These are phyloP conservation scores for Protobothrops mucrosquamatus DNA, from an alignment of 2,113 vertebrate genomes.

Conservation along the genomic window DNA sequence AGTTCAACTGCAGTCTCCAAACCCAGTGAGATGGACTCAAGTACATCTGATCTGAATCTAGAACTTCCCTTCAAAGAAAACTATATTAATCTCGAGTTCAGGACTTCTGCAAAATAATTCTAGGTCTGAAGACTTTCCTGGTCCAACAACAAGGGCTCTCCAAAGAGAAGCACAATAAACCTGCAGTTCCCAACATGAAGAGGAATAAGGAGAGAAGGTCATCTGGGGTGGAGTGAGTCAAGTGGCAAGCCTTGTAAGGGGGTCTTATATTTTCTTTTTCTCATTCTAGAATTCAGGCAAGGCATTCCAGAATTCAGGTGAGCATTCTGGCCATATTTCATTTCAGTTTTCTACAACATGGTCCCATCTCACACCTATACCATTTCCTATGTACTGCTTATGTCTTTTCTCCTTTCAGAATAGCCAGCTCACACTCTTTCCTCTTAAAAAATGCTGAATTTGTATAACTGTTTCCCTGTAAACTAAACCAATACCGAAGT, in stretches of 20 bases:
- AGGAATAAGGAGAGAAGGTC: background rate
- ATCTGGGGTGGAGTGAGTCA: background rate
- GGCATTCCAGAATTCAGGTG: background rate
- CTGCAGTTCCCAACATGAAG: background rate
- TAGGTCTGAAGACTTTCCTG: background rate
- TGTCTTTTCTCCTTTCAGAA: background rate
- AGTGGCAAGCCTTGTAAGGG: background rate
- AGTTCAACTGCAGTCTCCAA: background rate
- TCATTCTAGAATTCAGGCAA: background rate
- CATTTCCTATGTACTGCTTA: background rate
- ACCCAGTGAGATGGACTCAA: background rate
- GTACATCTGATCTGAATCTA: background rate
- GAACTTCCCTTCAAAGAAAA: background rate
- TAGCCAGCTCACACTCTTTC: background rate
- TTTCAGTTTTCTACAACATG: background rate
- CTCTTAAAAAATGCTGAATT: background rate
- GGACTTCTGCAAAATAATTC: background rate
- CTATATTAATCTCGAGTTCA: background rate
- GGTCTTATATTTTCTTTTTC: too few species aligned
- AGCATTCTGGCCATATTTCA: background rate
- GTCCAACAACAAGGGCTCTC: background rate
- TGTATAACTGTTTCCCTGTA: background rate
- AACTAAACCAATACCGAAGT: background rate
- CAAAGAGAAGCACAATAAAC: background rate
- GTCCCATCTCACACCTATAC: background rate